Evolutionary conservation across 2,797 vertebrate species (phyloP).

Genomic region (Sarcoramphus papa): DNA sequence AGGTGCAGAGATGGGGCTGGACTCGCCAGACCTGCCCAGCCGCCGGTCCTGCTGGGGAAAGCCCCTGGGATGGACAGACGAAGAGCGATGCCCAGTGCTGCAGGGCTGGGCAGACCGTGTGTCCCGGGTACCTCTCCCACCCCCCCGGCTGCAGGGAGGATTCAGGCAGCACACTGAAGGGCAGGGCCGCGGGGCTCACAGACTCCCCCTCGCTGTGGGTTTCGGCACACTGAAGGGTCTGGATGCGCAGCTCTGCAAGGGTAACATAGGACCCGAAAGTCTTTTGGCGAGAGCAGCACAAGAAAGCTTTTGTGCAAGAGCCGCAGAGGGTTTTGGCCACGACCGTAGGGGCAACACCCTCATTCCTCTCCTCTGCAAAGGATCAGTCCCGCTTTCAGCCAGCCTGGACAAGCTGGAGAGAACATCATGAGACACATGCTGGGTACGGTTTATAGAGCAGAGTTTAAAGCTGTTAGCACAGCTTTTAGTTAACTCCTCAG

Average conservation of each 20-base stretch:
- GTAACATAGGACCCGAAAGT: rapidly evolving
- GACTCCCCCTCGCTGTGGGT: rapidly evolving
- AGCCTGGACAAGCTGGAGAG: constrained; percentile 13
- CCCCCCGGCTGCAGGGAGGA: background rate
- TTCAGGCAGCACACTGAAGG: background rate
- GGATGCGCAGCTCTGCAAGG: background rate
- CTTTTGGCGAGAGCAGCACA: background rate
- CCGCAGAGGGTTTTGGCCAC: background rate
- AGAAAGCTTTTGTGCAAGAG: background rate
- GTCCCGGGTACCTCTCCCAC: background rate
- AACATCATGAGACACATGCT: background rate
- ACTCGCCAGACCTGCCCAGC: background rate
- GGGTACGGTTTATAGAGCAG: background rate
- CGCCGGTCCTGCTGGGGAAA: background rate
- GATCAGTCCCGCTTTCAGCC: background rate
- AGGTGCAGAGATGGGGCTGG: background rate
- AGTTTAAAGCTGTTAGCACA: background rate
- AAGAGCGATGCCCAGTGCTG: rapidly evolving
- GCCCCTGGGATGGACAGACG: background rate
- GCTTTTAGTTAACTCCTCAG: background rate
- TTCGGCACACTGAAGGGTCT: background rate
- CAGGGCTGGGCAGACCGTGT: background rate
- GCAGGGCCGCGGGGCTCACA: background rate
- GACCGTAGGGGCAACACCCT: background rate
- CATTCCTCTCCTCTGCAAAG: background rate